Percentiles rank a stretch among this genome's conserved stretches.
These are phyloP conservation scores for Oxygymnocypris stewartii DNA, from an alignment of 2,113 vertebrate species.

Conservation along the genomic window DNA sequence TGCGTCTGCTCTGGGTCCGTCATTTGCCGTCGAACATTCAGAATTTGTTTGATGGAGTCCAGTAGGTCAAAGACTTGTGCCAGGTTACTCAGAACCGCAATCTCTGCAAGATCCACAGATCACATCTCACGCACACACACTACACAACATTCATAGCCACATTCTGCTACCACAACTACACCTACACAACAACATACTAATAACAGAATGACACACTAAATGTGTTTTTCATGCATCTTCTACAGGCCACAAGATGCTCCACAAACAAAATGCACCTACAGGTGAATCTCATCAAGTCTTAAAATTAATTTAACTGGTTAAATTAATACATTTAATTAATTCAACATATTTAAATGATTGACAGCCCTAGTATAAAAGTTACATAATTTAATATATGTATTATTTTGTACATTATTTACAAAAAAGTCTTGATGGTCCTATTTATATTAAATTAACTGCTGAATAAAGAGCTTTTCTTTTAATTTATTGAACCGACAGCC, in stretches of 20 bases:
- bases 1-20: constrained; percentile 89
- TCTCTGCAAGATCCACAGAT: constrained; percentile 79
- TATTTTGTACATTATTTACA: background rate
- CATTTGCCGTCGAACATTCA: constrained; percentile 85
- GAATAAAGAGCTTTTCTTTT: background rate
- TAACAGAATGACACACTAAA: background rate
- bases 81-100: constrained; percentile 92
- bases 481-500: background rate
- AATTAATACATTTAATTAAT: too few relatives aligned
- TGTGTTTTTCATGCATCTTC: background rate
- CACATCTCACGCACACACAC: background rate
- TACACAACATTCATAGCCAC: background rate
- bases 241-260: background rate
- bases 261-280: background rate
- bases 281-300: background rate
- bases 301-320: too few relatives aligned
- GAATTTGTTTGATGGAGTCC: constrained; percentile 89
- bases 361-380: too few relatives aligned
- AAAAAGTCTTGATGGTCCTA: background rate
- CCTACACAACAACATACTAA: background rate
- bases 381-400: background rate
- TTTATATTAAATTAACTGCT: background rate
- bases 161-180: background rate
- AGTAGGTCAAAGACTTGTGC: constrained; percentile 93
- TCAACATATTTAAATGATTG: too few relatives aligned